Evolutionary conservation across 2,888 invertebrate species (phyloP).

Genomic region (Drosophila lutescens): DNA sequence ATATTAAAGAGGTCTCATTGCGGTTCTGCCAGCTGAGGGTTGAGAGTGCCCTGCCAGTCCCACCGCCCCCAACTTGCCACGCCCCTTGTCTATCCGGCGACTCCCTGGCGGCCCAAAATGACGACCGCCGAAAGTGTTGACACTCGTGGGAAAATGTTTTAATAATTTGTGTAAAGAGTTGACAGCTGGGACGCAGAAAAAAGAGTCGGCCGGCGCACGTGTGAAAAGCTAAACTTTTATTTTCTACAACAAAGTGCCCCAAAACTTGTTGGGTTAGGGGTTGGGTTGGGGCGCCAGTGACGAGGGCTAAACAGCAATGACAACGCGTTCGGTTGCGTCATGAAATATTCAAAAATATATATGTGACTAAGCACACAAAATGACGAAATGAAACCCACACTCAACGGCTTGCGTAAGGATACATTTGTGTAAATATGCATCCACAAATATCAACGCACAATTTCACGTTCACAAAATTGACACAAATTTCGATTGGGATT

Average conservation of each 20-base stretch:
- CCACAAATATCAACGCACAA: conserved; percentile 13
- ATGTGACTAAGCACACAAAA: conserved; percentile 24
- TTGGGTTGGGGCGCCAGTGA: conserved; percentile 14
- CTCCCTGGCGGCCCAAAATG: conserved; percentile 40
- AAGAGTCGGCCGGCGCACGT: conserved; percentile 39
- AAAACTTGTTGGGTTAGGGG: conserved; percentile 19
- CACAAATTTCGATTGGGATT: conserved; percentile 44
- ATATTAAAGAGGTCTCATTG: conserved; percentile 72
- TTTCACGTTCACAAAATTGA: conserved; percentile 32
- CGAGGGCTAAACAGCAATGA: conserved; percentile 38
- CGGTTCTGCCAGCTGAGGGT: conserved; percentile 34
- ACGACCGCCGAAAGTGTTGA: conserved; percentile 67
- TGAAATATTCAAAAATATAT: conserved; percentile 57
- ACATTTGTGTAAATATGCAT: conserved; percentile 25
- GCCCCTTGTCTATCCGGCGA: conserved; percentile 21
- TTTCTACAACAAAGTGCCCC: conserved; percentile 39
- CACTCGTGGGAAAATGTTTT: conserved; percentile 79
- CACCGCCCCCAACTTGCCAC: conserved; percentile 1
- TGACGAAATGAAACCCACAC: conserved; percentile 2
- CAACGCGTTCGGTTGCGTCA: conserved; percentile 36
- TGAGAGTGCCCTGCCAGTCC: background rate
- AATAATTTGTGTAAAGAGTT: conserved; percentile 77
- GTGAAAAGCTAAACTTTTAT: conserved; percentile 65
- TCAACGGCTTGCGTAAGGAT: background rate
- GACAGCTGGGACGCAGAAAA: conserved; percentile 54